A percentile compares a stretch with the other conserved stretches of the same genome.
Conservation (phyloP, 2,888 invertebrate genomes). For the Melieria picta region DNA sequence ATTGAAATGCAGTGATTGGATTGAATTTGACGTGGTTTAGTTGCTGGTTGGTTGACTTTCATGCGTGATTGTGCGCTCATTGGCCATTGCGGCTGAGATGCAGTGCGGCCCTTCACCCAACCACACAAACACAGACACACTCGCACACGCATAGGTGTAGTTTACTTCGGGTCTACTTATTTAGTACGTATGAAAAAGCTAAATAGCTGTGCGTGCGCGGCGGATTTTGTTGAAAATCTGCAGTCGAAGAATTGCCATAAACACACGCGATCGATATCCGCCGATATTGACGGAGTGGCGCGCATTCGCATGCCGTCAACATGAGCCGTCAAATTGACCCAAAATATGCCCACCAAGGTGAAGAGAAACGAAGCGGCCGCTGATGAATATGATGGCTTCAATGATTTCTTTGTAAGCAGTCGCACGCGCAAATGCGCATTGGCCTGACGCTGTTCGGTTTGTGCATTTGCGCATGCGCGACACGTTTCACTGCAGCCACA, state of each 20-base stretch:
- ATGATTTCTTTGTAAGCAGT: conserved; percentile 22
- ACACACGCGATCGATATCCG: conserved; percentile 32
- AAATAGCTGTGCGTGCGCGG: conserved; percentile 16
- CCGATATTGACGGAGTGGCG: conserved; percentile 16
- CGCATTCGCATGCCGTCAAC: no score
- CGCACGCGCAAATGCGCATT: conserved; percentile 17
- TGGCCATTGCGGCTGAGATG: no score
- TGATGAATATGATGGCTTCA: conserved; percentile 23
- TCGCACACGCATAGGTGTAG: no score
- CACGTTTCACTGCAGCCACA: conserved; percentile 50
- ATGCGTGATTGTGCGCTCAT: no score
- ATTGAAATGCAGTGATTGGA: no score
- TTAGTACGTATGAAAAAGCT: neutral
- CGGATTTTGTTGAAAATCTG: conserved; percentile 21
- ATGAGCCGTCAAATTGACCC: no score
- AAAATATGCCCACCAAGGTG: neutral
- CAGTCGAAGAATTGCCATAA: conserved; percentile 29
- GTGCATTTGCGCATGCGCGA: conserved; percentile 36
- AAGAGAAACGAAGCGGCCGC: conserved; percentile 8
- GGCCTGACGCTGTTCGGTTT: conserved; percentile 6
- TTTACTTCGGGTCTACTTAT: neutral
- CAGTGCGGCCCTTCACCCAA: no score
- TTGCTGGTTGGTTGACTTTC: no score
- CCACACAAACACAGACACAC: no score
- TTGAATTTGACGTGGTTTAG: no score